Percentiles rank a stretch among this genome's conserved stretches.
Conservation (phyloP, 2,113 vertebrate species). For the Trichomycterus rosablanca region DNA sequence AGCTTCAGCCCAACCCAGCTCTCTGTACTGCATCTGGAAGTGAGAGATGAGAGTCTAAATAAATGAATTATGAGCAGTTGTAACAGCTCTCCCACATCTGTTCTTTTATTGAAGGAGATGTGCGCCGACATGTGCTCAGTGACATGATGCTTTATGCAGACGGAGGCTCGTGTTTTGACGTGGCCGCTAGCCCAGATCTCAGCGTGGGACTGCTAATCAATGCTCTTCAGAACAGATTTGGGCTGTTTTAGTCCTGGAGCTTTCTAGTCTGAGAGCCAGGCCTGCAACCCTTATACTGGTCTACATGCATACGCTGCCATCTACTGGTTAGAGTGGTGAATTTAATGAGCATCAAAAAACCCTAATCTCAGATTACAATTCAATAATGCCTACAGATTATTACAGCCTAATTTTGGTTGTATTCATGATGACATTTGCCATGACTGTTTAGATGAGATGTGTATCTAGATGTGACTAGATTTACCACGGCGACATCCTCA, state of each 20-base stretch:
- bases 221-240: conserved; percentile 40
- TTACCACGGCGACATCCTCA: conserved; percentile 61
- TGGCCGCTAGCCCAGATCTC: conserved; percentile 51
- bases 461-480: too few species aligned
- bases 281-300: conserved; percentile 6
- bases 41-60: conserved; percentile 55
- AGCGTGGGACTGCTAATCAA: conserved; percentile 50
- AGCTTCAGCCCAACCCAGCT: conserved; percentile 16
- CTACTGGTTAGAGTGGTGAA: conserved; percentile 48
- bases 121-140: conserved; percentile 43
- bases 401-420: not conserved
- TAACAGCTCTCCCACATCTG: conserved; percentile 56
- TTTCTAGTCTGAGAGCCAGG: conserved; percentile 5
- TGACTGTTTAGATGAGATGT: too few species aligned
- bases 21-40: conserved; percentile 55
- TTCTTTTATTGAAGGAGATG: conserved; percentile 39
- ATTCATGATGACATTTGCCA: not conserved
- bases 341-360: not conserved
- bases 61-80: conserved; percentile 38
- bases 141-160: conserved; percentile 33
- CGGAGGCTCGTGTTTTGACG: conserved; percentile 49
- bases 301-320: conserved; percentile 47
- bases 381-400: not conserved
- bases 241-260: not conserved
- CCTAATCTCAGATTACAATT: not conserved